Evolutionary conservation across 2,113 vertebrate species (phyloP), one percentile per base, ranked within the genome.

Genomic region (Indicator indicator): DNA sequence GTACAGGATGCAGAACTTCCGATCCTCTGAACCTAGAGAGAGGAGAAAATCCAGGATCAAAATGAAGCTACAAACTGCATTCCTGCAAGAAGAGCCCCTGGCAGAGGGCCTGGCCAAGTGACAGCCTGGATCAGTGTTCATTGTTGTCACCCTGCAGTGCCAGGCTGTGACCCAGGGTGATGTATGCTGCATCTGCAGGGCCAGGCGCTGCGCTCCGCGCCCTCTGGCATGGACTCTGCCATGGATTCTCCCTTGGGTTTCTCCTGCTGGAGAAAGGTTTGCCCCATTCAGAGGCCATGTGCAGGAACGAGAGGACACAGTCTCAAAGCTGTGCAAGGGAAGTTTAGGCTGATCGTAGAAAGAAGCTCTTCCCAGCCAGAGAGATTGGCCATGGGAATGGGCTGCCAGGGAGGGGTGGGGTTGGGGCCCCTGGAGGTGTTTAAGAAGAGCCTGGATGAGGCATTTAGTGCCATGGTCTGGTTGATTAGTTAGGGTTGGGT

Each of bases 1-100:
- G 94, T 98, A 98, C 76, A 99, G 97, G 95, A 99, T 79, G 92
- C 98, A 98, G 95, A 99, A 97, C 56, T 98, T 98, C 88, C 98
- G 97, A 65, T 98, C 98, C 90, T 99, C 98, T 1, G 98, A 98
- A 15, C 92, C 97, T 98, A 98, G 97, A 83, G 17, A 93, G 76
- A 78, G 63, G 65, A 67, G 91, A 89, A 90, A 89, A 70, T 92
- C 16, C 89, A 58, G 84, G 54, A 56, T 88, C 55, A 93, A 75
- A 70, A 68, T 9, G 3, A 42, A 82, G 30, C 36, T 95, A 84
- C 95, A 75, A 67, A 33, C 58, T 24, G 64, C 78, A 67, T 59
- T 62, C 85, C 75, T 90, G 65, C 63, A 20, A 86, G 69, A 11
- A 1, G 40, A 86, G 86, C 30, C 44, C 9, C 18, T 20, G 76